These are phyloP conservation scores for Semotilus atromaculatus DNA, from an alignment of 2,797 vertebrate genomes.

Conservation along the genomic window DNA sequence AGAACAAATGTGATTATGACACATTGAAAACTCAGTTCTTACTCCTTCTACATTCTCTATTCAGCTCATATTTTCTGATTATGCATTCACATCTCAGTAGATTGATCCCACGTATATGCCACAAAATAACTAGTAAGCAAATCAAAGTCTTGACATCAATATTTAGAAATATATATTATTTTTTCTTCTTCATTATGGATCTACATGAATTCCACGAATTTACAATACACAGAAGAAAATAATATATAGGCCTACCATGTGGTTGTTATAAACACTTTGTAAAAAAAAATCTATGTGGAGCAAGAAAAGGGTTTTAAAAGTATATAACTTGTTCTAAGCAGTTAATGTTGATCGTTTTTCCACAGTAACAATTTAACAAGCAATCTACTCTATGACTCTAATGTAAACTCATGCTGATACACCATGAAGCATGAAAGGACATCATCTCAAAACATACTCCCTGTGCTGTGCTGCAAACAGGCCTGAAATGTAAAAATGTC, in stretches of 20 bases:
- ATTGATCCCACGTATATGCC: background rate
- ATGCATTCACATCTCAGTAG: background rate
- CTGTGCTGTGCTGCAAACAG: constrained; percentile 7
- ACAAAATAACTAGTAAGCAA: background rate
- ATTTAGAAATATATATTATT: background rate
- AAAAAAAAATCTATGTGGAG: background rate
- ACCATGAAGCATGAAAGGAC: background rate
- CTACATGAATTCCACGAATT: background rate
- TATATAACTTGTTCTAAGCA: background rate
- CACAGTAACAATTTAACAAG: constrained; percentile 1
- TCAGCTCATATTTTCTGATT: background rate
- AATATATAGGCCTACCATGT: background rate
- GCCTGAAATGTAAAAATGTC: constrained; percentile 13
- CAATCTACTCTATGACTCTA: background rate
- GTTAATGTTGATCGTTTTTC: background rate
- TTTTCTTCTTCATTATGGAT: background rate
- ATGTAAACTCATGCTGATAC: background rate
- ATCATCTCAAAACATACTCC: background rate
- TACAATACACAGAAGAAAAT: background rate
- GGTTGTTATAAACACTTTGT: background rate
- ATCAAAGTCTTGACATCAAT: constrained; percentile 18
- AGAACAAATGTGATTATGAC: background rate
- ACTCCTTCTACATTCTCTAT: background rate
- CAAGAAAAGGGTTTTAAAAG: background rate
- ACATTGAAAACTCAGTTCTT: background rate